Conservation (phyloP, 2,888 invertebrate genomes). For the Apodemia hepburni region DNA sequence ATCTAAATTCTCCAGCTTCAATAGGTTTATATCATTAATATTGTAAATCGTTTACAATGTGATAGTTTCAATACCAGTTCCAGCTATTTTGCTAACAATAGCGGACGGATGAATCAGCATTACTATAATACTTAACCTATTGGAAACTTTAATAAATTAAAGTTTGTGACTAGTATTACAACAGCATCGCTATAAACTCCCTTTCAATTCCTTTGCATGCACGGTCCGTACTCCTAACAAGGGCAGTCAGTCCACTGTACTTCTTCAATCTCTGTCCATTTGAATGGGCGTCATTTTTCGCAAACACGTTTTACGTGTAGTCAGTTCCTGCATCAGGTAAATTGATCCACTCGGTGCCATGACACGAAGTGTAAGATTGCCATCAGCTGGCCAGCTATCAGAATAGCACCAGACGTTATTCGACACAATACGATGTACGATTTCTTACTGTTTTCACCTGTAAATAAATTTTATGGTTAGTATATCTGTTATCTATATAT, state of each 20-base stretch:
- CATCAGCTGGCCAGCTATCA: constrained; percentile 39
- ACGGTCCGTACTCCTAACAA: background rate
- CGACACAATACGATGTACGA: constrained; percentile 41
- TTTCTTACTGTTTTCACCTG: constrained; percentile 57
- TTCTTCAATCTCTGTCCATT: background rate
- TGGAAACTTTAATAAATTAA: constrained; percentile 7
- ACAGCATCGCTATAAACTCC: constrained; percentile 3
- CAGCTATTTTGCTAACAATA: background rate
- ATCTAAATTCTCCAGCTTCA: background rate
- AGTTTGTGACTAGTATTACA: constrained; percentile 9
- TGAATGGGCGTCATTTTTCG: background rate
- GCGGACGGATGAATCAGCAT: background rate
- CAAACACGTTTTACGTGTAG: constrained; percentile 10
- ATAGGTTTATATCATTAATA: background rate
- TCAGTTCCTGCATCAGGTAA: constrained; percentile 35
- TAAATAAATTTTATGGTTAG: constrained; percentile 1
- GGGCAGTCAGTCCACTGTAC: background rate
- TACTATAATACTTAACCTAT: background rate
- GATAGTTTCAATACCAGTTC: background rate
- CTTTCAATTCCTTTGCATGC: background rate
- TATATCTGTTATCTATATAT: too few species aligned
- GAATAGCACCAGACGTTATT: constrained; percentile 42
- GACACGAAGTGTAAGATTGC: constrained; percentile 40
- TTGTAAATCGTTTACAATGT: background rate
- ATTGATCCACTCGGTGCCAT: constrained; percentile 36